phyloP scores from a whole-genome alignment of 2,888 invertebrate genomes.

The Silvanus unidentatus region DNA sequence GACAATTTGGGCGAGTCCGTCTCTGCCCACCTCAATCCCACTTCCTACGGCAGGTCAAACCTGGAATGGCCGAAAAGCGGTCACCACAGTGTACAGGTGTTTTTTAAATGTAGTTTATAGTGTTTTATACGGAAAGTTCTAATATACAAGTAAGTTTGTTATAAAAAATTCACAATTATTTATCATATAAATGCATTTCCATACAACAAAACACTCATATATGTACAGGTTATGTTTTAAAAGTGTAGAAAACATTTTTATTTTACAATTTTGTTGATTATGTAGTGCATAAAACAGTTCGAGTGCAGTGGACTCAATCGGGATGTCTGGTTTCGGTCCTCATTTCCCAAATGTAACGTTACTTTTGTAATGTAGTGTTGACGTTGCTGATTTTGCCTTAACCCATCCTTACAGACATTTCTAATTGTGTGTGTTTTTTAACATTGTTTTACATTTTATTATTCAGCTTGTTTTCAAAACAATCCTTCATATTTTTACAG shows the following conservation, averaged over 20 bases:
- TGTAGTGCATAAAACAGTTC: slow-evolving; percentile 39
- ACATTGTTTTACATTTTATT: slow-evolving; percentile 12
- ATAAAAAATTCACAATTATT: neutral
- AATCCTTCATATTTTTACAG: too few species aligned
- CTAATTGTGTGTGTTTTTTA: slow-evolving; percentile 4
- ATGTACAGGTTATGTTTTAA: slow-evolving; percentile 29
- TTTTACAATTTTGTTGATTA: slow-evolving; percentile 33
- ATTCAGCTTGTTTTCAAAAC: neutral
- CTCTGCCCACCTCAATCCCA: slow-evolving; percentile 40
- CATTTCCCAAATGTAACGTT: slow-evolving; percentile 42
- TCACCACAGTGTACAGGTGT: slow-evolving; percentile 47
- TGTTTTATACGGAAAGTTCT: slow-evolving; percentile 23
- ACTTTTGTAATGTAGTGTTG: slow-evolving; percentile 33
- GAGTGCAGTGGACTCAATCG: slow-evolving; percentile 40
- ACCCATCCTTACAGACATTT: neutral
- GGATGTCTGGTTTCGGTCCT: slow-evolving; percentile 32
- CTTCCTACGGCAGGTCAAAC: slow-evolving; percentile 46
- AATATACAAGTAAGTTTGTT: slow-evolving; percentile 22
- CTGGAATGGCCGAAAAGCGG: slow-evolving; percentile 49
- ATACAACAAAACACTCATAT: neutral
- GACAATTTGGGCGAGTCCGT: slow-evolving; percentile 21
- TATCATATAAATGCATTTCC: neutral
- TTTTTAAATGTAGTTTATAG: slow-evolving; percentile 43
- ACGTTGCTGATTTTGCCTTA: slow-evolving; percentile 19
- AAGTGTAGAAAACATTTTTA: slow-evolving; percentile 16